phyloP scores from a whole-genome alignment of 2,113 vertebrate genomes.

The Odontesthes bonariensis region DNA sequence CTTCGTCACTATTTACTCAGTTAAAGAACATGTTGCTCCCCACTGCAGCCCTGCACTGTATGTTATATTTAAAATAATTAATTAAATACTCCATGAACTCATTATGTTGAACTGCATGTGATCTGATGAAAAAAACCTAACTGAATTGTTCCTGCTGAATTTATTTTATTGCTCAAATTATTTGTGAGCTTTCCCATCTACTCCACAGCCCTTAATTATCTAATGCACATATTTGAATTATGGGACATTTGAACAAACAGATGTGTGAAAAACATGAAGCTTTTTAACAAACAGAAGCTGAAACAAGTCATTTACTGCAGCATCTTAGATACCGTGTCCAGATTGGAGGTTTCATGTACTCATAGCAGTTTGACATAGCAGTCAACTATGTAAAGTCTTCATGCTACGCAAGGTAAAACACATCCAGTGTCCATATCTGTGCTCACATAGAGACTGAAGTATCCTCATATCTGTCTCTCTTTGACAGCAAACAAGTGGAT shows the following conservation, averaged over 20 bases:
- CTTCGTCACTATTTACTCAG: too few species aligned
- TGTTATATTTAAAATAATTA: too few species aligned
- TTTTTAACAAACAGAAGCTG: background rate
- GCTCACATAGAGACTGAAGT: background rate
- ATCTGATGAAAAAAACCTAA: too few species aligned
- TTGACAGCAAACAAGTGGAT: background rate
- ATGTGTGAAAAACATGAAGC: background rate
- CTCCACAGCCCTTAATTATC: background rate
- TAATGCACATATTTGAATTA: background rate
- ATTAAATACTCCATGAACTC: too few species aligned
- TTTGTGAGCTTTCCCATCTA: rapidly evolving
- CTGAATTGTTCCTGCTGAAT: too few species aligned
- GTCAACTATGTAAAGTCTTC: too few species aligned
- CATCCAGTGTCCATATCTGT: background rate
- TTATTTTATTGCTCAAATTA: too few species aligned
- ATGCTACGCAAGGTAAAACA: background rate
- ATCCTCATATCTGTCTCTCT: background rate
- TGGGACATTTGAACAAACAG: background rate
- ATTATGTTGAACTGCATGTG: too few species aligned
- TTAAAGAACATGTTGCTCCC: too few species aligned
- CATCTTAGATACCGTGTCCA: background rate
- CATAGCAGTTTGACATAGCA: too few species aligned
- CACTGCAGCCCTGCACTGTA: too few species aligned
- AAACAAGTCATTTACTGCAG: background rate
- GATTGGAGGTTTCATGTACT: background rate